Evolutionary conservation across 2,888 invertebrate species (phyloP), one percentile per base, ranked within the genome.

Genomic region (Pseudococcus jackbeardsleyi): DNA sequence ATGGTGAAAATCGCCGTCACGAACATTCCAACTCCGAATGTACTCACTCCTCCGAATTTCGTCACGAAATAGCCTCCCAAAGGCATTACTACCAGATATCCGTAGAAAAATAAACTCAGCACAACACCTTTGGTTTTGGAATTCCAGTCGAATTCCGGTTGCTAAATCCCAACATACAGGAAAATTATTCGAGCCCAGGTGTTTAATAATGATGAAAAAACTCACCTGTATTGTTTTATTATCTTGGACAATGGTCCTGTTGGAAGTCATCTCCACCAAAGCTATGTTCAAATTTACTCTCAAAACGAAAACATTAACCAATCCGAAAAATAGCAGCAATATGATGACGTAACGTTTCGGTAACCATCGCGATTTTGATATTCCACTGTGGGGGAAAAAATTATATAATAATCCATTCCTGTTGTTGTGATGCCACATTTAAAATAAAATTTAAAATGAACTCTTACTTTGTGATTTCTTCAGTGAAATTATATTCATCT

Each of bases 31-130:
- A 33, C 12, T 11, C 84, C 84, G 17, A 33, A 84, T 46, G 84
- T 84, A 12, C 33, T 84, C 1, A 59, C 50, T 19, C 84, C 84
- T 1, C 48, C 84, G 12, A 46, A 84, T 46, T 84, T 84, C 0
- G 46, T 84, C 3, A 48, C 84, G 11, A 84, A 46, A 12, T 48
- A 50, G 1, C 46, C 84, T 15, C 84, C 84, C 15, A 84, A 19
- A 17, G 84, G 46, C 19, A 72, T 33, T n/a, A 26, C 17, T 1
- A 46, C 4, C 19, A 84, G 8, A 54, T 50, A 84, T 9, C 84
- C 54, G 54, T 59, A 84, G n/a, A 39, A 84, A 11, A 84, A 84
- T 84, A 59, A 84, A 84, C 84, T 84, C 54, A 84, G 15, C 26
- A 84, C 17, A 2, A 84, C 15, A 19, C 84, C 84, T 84, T 84